phyloP scores from a whole-genome alignment of 2,113 vertebrate genomes.

The Pachyramphus minor region DNA sequence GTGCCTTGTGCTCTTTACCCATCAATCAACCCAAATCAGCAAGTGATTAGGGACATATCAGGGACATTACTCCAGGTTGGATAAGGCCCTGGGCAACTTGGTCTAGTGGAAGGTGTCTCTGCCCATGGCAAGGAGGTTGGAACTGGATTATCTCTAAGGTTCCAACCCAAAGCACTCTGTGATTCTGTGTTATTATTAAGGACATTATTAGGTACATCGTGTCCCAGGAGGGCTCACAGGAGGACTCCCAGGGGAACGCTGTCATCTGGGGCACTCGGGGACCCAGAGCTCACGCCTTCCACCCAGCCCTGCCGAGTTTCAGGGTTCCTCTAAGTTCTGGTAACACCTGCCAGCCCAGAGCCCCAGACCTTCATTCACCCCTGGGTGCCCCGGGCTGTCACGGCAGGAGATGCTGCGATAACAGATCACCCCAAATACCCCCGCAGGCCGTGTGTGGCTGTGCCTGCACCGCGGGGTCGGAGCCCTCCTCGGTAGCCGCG shows the following conservation, averaged over 20 bases:
- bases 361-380: accelerated
- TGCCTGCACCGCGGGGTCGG: accelerated
- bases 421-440: neutral
- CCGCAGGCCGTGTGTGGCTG: neutral
- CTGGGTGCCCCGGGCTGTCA: accelerated
- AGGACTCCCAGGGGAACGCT: neutral
- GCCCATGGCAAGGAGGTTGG: neutral
- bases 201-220: neutral
- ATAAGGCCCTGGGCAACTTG: neutral
- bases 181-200: neutral
- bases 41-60: neutral
- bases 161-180: neutral
- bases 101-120: neutral
- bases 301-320: neutral
- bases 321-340: neutral
- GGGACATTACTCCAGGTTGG: neutral
- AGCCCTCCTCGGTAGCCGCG: neutral
- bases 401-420: neutral
- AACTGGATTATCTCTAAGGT: neutral
- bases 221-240: neutral
- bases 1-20: neutral
- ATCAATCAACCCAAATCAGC: neutral
- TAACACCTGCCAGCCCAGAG: neutral
- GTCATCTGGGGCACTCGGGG: accelerated
- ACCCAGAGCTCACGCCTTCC: neutral